phyloP scores from a whole-genome alignment of 2,113 vertebrate species.

The Cebidichthys violaceus region DNA sequence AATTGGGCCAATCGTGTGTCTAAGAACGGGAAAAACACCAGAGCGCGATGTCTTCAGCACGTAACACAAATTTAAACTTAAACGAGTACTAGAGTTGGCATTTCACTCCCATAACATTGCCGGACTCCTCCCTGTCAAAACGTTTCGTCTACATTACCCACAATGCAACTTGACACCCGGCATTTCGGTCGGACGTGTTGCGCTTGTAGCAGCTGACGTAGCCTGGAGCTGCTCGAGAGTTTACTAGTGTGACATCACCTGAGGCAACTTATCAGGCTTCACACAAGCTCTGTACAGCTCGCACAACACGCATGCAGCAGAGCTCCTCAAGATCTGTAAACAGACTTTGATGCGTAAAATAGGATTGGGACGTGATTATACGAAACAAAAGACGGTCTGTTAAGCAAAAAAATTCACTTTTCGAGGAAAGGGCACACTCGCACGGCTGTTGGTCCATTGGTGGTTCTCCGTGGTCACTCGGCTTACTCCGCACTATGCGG shows the following conservation, averaged over 20 bases:
- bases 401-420: not conserved
- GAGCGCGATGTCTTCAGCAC: not conserved
- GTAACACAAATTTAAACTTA: not conserved
- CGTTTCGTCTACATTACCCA: not conserved
- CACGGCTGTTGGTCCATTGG: not conserved
- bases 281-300: too few relatives aligned
- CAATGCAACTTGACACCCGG: not conserved
- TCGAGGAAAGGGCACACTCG: not conserved
- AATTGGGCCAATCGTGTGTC: not conserved
- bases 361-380: not conserved
- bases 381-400: not conserved
- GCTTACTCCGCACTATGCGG: conserved; percentile 20
- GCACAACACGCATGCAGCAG: too few relatives aligned
- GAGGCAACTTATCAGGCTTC: not conserved
- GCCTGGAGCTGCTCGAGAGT: not conserved
- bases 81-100: not conserved
- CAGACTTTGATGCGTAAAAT: not conserved
- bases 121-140: not conserved
- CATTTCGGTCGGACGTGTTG: not conserved
- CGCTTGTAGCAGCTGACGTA: not conserved
- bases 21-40: not conserved
- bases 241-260: not conserved
- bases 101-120: not conserved
- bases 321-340: not conserved
- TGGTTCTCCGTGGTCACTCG: conserved; percentile 4